A percentile compares a stretch with the other conserved stretches of the same genome.
Conservation (phyloP, 2,888 invertebrate genomes). For the Ormyrus pomaceus region DNA sequence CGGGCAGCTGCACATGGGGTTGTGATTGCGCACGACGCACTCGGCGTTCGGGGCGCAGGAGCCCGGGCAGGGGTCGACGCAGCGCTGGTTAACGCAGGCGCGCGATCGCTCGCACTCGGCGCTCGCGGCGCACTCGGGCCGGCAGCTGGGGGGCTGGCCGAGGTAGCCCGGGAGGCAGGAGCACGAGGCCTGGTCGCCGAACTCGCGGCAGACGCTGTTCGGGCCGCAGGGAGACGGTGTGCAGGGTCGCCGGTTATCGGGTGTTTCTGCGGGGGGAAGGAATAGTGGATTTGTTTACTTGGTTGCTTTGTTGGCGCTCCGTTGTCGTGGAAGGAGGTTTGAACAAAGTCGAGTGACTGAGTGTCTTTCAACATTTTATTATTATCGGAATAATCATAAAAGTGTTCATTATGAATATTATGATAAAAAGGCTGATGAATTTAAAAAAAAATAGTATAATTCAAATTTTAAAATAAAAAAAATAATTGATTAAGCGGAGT, state of each 20-base stretch:
- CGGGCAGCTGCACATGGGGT: constrained; percentile 79
- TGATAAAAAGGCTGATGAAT: too few species aligned
- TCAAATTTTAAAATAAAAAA: not conserved
- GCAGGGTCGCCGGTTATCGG: constrained; percentile 36
- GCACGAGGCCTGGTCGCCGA: constrained; percentile 76
- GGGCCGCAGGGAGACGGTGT: constrained; percentile 58
- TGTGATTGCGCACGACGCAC: constrained; percentile 79
- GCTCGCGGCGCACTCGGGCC: constrained; percentile 77
- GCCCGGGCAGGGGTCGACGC: constrained; percentile 78
- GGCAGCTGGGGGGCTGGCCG: constrained; percentile 77
- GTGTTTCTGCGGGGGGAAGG: not conserved
- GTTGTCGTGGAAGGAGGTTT: too few species aligned
- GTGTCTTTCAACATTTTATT: too few species aligned
- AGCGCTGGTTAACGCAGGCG: constrained; percentile 78
- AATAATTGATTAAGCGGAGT: not conserved
- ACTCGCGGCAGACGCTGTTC: constrained; percentile 75
- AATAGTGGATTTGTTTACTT: too few species aligned
- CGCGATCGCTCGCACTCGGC: constrained; percentile 78
- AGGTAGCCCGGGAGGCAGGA: constrained; percentile 77
- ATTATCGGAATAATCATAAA: too few species aligned
- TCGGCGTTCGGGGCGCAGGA: constrained; percentile 78
- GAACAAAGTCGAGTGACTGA: too few species aligned
- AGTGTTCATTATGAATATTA: too few species aligned
- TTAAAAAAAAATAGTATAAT: too few species aligned
- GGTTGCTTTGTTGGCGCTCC: too few species aligned